Conservation (phyloP, 2,113 vertebrate species). For the Chloropsis cyanopogon region DNA sequence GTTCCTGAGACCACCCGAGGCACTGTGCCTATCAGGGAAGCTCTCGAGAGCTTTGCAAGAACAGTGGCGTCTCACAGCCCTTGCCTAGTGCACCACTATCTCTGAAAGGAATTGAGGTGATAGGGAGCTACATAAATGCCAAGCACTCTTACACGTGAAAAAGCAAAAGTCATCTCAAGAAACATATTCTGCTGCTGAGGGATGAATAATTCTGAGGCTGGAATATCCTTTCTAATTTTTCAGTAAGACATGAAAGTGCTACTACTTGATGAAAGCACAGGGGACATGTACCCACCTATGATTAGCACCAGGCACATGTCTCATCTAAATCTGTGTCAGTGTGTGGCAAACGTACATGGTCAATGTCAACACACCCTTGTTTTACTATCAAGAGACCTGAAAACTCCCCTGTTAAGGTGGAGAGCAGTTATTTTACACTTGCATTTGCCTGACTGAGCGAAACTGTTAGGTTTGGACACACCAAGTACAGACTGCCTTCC, state of each 20-base stretch:
- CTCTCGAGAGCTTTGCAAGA: background rate
- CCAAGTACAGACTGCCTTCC: background rate
- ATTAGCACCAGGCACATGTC: background rate
- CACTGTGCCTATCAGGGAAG: background rate
- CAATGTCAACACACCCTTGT: background rate
- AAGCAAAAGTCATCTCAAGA: slow-evolving; percentile 44
- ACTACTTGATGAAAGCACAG: background rate
- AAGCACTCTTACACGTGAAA: background rate
- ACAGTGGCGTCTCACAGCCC: background rate
- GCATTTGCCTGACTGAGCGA: background rate
- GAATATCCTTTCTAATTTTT: background rate
- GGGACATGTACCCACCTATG: background rate
- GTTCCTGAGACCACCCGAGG: background rate
- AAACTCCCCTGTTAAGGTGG: background rate
- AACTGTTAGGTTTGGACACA: background rate
- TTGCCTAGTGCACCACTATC: background rate
- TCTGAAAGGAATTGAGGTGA: background rate
- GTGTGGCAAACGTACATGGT: background rate
- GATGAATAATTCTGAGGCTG: background rate
- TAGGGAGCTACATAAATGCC: background rate
- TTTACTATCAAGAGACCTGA: background rate
- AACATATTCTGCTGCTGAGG: background rate
- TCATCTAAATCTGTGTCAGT: background rate
- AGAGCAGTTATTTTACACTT: background rate
- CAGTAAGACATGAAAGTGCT: background rate